A percentile compares a stretch with the other conserved stretches of the same genome.
phyloP scores from a whole-genome alignment of 2,888 invertebrate species.

The Eledona agricola region DNA sequence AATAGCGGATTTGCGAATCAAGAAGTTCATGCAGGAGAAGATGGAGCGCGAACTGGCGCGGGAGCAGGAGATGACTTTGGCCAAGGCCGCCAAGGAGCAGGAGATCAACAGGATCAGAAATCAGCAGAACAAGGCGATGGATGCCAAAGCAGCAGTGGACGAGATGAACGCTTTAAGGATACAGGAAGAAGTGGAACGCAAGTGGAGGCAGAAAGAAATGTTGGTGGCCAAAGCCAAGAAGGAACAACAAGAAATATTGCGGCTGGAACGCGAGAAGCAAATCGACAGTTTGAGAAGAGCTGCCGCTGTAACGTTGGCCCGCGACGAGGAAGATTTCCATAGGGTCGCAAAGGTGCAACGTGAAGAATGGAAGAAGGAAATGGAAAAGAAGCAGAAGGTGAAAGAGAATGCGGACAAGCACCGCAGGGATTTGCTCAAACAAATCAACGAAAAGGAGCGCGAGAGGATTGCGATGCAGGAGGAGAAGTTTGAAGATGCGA shows the following conservation, averaged over 20 bases:
- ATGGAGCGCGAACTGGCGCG: constrained; percentile 69
- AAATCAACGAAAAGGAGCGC: constrained; percentile 76
- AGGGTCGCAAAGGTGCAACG: constrained; percentile 65
- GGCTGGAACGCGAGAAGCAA: constrained; percentile 62
- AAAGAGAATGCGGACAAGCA: constrained; percentile 65
- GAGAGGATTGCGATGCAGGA: constrained; percentile 70
- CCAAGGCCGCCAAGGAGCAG: constrained; percentile 70
- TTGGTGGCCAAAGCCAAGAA: constrained; percentile 69
- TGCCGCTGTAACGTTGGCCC: constrained; percentile 73
- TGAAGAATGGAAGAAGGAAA: constrained; percentile 54
- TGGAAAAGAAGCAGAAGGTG: constrained; percentile 60
- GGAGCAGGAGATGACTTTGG: constrained; percentile 65
- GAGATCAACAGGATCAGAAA: constrained; percentile 66
- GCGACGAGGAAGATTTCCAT: constrained; percentile 64
- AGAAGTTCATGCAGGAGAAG: constrained; percentile 71
- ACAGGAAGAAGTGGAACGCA: constrained; percentile 71
- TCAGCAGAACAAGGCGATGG: constrained; percentile 66
- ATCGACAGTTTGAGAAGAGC: constrained; percentile 67
- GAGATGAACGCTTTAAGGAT: constrained; percentile 65
- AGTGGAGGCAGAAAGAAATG: constrained; percentile 73
- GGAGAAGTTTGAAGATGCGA: constrained; percentile 72
- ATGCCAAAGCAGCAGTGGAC: constrained; percentile 62
- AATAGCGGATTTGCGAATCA: constrained; percentile 71
- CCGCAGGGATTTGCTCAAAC: constrained; percentile 72
- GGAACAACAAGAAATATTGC: constrained; percentile 64